Base-by-base conservation (phyloP, 53 echinoderm and acorn worm genomes). In the Antedon mediterranea region DNA sequence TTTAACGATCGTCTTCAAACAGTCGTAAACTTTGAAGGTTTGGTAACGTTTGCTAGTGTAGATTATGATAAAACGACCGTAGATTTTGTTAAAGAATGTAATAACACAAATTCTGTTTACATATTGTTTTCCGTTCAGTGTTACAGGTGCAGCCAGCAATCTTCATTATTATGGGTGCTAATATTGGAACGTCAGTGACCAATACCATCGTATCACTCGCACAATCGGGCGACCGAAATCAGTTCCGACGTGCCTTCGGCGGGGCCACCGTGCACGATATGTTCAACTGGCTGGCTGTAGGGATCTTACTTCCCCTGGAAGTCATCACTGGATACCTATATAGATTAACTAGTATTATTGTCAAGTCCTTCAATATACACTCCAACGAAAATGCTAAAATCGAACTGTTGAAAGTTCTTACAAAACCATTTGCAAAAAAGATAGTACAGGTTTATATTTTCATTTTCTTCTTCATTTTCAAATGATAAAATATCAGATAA, bases 211-310 rank as follows among this genome's bases (percentile, higher is more conserved):
- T 91, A 14, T 88, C 91, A 15, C 71, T 91, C 29, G 82, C 84
- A 31, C 91, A 91, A 73, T 84, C 91, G 3, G 85, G 87, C 44
- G 82, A 91, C 74, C 85, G 91, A 18, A 91, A 91, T 74, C 81
- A 91, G 43, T 91, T 91, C 73, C 81, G 91, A 0, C 77, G 91
- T 30, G 91, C 91, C 29, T 91, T 91, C 72, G 91, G 87, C 5
- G 88, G 80, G 15, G 91, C 91, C 27, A 91, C 91, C n/a, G 81
- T 91, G 78, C 91, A 91, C 43, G 91, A 91, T 77, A 85, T 91
- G 83, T 91, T 91, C 85, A 90, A 91, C 88, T 91, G 91, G 91
- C 57, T 91, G 70, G 78, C 82, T 27, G 87, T 85, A 30, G 32
- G 85, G 31, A 80, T 88, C 43, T 81, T 91, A 15, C 79, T 91